Percentiles rank a stretch among this genome's conserved stretches.
phyloP scores from a whole-genome alignment of 2,797 vertebrate genomes.

The Chelonia mydas region DNA sequence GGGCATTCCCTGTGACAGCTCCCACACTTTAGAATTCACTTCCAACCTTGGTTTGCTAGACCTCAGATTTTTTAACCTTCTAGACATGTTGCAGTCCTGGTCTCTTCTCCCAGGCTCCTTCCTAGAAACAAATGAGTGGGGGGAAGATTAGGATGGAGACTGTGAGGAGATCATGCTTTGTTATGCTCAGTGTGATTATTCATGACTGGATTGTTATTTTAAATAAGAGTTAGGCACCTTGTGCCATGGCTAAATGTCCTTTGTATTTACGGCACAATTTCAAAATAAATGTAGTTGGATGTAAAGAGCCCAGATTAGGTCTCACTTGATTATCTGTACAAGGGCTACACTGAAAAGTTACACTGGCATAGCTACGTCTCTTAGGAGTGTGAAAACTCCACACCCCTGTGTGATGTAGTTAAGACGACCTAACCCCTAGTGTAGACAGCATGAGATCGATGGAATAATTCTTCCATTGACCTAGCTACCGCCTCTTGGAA shows the following conservation, averaged over 20 bases:
- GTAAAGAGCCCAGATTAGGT: neutral
- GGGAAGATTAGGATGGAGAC: neutral
- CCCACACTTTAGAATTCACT: neutral
- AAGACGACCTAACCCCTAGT: neutral
- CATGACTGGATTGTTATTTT: neutral
- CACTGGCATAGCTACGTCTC: neutral
- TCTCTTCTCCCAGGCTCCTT: neutral
- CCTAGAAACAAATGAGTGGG: neutral
- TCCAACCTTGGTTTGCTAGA: neutral
- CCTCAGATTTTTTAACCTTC: neutral
- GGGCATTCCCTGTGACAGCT: neutral
- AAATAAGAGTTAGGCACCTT: neutral
- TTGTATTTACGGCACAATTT: neutral
- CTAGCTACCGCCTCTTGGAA: neutral
- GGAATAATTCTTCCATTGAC: neutral
- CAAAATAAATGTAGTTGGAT: neutral
- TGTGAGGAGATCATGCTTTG: neutral
- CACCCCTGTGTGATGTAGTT: neutral
- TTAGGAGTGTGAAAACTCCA: neutral
- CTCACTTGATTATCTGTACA: constrained; percentile 23
- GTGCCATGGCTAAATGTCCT: neutral
- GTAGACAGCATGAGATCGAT: neutral
- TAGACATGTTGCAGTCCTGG: neutral
- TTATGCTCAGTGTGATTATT: neutral
- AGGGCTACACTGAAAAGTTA: neutral